Evolutionary conservation across 2,797 vertebrate species (phyloP).

Genomic region (Sebastes oblongus): DNA sequence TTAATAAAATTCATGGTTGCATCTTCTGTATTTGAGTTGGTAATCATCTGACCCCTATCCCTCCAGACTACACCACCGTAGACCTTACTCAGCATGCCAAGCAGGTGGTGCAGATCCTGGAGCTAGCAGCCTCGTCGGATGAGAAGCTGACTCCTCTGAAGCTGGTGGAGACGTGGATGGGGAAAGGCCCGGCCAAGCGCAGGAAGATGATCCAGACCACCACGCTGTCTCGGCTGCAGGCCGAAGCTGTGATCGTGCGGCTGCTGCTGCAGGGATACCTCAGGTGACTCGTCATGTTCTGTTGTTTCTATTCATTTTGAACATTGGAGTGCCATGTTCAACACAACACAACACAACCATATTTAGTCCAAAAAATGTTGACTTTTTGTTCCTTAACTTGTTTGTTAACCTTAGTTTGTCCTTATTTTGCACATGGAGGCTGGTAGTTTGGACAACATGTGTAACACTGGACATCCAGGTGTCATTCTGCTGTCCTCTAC

Average conservation of each 20-base stretch:
- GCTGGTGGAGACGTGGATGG: conserved; percentile 91
- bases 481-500: neutral
- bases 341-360: neutral
- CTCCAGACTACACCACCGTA: conserved; percentile 76
- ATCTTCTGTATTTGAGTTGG: too few relatives aligned
- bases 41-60: neutral
- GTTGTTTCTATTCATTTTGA: too few relatives aligned
- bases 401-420: too few relatives aligned
- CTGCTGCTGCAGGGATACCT: conserved; percentile 91
- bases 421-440: neutral
- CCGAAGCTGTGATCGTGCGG: conserved; percentile 87
- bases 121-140: conserved; percentile 83
- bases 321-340: too few relatives aligned
- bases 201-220: conserved; percentile 85
- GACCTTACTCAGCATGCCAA: conserved; percentile 85
- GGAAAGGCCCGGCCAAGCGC: conserved; percentile 88
- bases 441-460: neutral
- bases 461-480: neutral
- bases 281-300: conserved; percentile 74
- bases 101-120: conserved; percentile 89
- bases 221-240: conserved; percentile 81
- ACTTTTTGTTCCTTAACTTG: neutral
- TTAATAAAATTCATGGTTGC: too few relatives aligned
- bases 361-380: neutral
- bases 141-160: conserved; percentile 96